Evolutionary conservation across 23 tunicate species (phyloP).

Genomic region (Halocynthia aurantium): DNA sequence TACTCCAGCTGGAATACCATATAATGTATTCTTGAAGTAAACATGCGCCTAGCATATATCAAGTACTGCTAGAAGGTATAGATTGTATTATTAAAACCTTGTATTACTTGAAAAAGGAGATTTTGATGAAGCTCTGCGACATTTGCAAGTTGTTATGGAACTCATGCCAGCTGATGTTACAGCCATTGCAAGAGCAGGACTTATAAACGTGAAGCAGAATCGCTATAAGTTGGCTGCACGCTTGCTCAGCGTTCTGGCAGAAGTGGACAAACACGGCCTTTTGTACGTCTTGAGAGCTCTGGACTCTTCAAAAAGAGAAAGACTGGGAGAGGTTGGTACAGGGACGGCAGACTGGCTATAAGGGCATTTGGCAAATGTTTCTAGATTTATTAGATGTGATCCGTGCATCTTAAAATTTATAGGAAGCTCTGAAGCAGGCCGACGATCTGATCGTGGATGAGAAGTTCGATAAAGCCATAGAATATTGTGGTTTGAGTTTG

Average conservation of each 20-base stretch:
- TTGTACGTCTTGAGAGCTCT: constrained; percentile 61
- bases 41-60: no score
- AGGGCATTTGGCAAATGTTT: neutral
- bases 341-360: neutral
- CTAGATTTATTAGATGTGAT: neutral
- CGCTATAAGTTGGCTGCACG: constrained; percentile 34
- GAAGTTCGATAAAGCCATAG: constrained; percentile 48
- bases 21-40: no score
- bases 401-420: neutral
- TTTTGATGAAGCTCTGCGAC: constrained; percentile 68
- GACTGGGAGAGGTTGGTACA: constrained; percentile 50
- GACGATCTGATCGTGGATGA: constrained; percentile 29
- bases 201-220: constrained; percentile 67
- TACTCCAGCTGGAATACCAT: no score
- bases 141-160: constrained; percentile 65
- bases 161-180: constrained; percentile 70
- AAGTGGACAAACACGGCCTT: constrained; percentile 39
- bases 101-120: constrained; percentile 39
- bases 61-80: neutral
- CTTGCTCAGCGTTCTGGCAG: constrained; percentile 34
- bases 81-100: neutral
- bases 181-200: constrained; percentile 80
- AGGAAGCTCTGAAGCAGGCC: constrained; percentile 63
- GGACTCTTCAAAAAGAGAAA: constrained; percentile 36
- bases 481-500: constrained; percentile 46